These are phyloP conservation scores for Aptenodytes forsteri DNA, from an alignment of 2,113 vertebrate genomes.

Conservation along the genomic window DNA sequence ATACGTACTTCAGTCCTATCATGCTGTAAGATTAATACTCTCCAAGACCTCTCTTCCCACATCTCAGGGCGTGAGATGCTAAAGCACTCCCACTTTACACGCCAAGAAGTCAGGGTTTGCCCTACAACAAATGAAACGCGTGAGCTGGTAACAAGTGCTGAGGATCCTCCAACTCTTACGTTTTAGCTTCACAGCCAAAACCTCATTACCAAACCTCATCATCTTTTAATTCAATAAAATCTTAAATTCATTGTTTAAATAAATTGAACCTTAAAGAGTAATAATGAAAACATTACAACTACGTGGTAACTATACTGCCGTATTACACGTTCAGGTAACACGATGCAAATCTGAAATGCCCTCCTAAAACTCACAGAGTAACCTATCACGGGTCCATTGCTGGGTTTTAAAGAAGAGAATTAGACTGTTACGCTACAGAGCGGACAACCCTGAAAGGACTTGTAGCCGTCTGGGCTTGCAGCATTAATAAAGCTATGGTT, in stretches of 20 bases:
- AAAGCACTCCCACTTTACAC: not conserved
- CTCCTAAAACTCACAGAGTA: not conserved
- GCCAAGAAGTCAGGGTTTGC: not conserved
- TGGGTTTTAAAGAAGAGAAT: not conserved
- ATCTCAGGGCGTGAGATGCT: not conserved
- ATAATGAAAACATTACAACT: not conserved
- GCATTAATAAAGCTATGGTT: not conserved
- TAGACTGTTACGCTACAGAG: not conserved
- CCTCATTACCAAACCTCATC: not conserved
- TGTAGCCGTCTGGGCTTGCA: not conserved
- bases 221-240: not conserved
- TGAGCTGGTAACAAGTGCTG: not conserved
- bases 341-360: not conserved
- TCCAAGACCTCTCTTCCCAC: not conserved
- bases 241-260: not conserved
- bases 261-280: not conserved
- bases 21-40: not conserved
- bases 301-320: not conserved
- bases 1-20: not conserved
- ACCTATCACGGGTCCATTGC: not conserved
- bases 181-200: not conserved
- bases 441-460: not conserved
- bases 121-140: not conserved
- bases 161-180: not conserved
- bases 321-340: not conserved